These are phyloP conservation scores for Hetaerina titia DNA, from an alignment of 2,888 invertebrate species.

Conservation along the genomic window DNA sequence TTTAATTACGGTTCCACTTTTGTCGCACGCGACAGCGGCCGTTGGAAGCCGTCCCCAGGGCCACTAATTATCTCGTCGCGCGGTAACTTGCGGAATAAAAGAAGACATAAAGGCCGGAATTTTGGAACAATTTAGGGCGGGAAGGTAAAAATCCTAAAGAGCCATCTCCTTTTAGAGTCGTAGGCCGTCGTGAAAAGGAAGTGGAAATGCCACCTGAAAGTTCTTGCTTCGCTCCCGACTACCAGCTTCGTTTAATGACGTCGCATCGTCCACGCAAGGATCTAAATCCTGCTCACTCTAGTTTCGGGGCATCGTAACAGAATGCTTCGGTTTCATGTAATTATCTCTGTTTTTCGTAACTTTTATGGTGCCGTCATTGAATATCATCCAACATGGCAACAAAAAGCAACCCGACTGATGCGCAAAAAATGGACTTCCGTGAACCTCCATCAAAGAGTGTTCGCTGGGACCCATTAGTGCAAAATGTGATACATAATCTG, in stretches of 20 bases:
- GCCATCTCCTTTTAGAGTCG: background rate
- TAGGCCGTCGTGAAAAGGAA: background rate
- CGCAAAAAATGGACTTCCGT: background rate
- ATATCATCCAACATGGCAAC: background rate
- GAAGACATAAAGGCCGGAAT: background rate
- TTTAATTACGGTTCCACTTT: background rate
- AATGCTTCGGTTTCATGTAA: background rate
- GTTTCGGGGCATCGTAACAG: background rate
- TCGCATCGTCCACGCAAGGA: background rate
- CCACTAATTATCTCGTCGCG: background rate
- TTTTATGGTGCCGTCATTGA: background rate
- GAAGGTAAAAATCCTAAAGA: background rate
- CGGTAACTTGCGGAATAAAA: background rate
- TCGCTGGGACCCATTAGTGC: background rate
- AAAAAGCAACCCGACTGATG: background rate
- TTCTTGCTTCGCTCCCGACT: too few species aligned
- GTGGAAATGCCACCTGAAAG: too few species aligned
- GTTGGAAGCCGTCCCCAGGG: background rate
- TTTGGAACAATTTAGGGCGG: background rate
- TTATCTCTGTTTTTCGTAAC: background rate
- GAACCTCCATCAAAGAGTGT: background rate
- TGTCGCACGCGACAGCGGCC: background rate
- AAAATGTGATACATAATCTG: conserved; percentile 8
- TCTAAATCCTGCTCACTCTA: background rate
- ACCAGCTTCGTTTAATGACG: background rate